phyloP scores from a whole-genome alignment of 2,888 invertebrate genomes.

The Zaprionus bogoriensis region DNA sequence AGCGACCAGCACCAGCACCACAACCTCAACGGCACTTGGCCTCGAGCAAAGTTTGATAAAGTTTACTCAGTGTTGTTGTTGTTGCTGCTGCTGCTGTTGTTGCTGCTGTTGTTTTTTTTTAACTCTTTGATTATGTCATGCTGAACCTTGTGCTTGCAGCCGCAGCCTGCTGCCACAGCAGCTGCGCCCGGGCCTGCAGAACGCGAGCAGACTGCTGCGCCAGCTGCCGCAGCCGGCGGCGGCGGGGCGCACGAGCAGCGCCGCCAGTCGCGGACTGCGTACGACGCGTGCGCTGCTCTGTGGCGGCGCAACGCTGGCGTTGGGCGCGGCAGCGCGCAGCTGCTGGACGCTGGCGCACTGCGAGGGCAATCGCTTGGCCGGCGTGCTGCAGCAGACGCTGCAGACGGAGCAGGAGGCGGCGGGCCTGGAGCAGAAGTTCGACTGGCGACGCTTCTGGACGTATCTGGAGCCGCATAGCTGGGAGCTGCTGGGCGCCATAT shows the following conservation, averaged over 20 bases:
- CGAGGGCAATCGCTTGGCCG: slow-evolving; percentile 79
- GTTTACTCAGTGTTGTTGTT: slow-evolving; percentile 2
- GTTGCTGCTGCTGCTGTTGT: background rate
- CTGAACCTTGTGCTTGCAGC: slow-evolving; percentile 34
- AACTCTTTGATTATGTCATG: slow-evolving; percentile 65
- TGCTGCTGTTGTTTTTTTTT: background rate
- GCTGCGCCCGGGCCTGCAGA: slow-evolving; percentile 51
- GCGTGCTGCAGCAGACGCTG: slow-evolving; percentile 71
- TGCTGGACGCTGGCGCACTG: slow-evolving; percentile 69
- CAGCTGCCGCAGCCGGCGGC: slow-evolving; percentile 33
- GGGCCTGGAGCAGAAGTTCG: slow-evolving; percentile 87
- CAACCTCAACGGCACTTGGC: background rate
- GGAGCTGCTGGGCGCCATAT: slow-evolving; percentile 90
- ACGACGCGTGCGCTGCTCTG: slow-evolving; percentile 63
- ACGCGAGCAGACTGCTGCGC: slow-evolving; percentile 52
- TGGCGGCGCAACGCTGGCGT: slow-evolving; percentile 71
- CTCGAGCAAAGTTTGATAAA: slow-evolving; percentile 40
- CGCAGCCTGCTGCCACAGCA: slow-evolving; percentile 50
- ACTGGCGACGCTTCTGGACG: slow-evolving; percentile 89
- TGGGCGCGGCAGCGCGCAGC: slow-evolving; percentile 69
- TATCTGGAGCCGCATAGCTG: slow-evolving; percentile 90
- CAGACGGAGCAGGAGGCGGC: slow-evolving; percentile 82
- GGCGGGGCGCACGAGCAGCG: background rate
- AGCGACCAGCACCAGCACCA: background rate
- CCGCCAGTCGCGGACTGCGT: slow-evolving; percentile 40